phyloP scores from a whole-genome alignment of 2,888 invertebrate genomes.

The Lycia hirtaria region DNA sequence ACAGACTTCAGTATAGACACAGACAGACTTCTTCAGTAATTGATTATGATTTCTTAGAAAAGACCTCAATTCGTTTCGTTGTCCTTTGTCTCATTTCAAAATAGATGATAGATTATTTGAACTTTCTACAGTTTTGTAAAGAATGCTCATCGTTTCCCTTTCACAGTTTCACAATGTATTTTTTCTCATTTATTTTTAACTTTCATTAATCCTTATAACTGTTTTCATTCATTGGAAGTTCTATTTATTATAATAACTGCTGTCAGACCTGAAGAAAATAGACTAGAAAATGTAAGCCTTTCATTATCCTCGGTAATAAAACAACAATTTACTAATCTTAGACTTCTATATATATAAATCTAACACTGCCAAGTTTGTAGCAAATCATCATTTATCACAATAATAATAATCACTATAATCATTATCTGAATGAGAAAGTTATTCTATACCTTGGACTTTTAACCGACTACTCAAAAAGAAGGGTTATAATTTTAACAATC shows the following conservation, averaged over 20 bases:
- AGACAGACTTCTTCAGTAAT: background rate
- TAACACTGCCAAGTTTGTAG: too few species aligned
- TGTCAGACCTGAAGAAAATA: background rate
- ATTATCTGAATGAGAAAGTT: too few species aligned
- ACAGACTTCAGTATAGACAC: too few species aligned
- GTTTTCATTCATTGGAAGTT: background rate
- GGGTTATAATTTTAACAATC: too few species aligned
- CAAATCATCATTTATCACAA: too few species aligned
- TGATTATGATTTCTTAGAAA: conserved; percentile 6
- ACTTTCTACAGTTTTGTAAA: conserved; percentile 8
- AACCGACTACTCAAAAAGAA: too few species aligned
- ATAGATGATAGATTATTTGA: background rate
- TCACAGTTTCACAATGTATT: background rate
- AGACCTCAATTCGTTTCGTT: background rate
- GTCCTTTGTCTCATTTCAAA: background rate
- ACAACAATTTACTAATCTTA: too few species aligned
- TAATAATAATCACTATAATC: too few species aligned
- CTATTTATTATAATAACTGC: conserved; percentile 8
- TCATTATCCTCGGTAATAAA: background rate
- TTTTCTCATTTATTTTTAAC: background rate
- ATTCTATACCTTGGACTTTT: too few species aligned
- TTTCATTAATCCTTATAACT: conserved; percentile 1
- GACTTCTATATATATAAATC: too few species aligned
- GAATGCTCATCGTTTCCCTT: background rate
- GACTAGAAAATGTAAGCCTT: background rate